Base-by-base conservation (phyloP, 2,797 vertebrate species). In the Pseudopleuronectes americanus region DNA sequence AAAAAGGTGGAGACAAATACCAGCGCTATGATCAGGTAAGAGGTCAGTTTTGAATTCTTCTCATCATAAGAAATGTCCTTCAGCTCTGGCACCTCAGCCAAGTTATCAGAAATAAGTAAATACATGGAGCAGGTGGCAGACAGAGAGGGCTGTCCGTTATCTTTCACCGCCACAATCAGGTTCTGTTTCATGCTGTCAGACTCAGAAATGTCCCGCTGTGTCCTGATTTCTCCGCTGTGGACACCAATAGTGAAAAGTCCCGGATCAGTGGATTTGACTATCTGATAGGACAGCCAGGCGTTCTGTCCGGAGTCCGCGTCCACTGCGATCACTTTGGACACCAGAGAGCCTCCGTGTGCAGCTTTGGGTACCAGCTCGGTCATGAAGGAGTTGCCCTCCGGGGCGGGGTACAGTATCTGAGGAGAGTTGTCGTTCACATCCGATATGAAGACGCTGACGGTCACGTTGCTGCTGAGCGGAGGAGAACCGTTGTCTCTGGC, bases 1-100 rank as follows among this genome's bases (percentile, higher is more conserved):
- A 96, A 96, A 57, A 94, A 92, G 64, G 94, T 94, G 3, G 95
- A 96, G 55, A 96, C 94, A 74, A 94, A 84, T 76, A 95, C 95
- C 76, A 96, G 87, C 22, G 94, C 88, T 38, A 95, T 89, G 65
- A 95, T 95, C 36, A 96, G 89, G 86, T 95, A 96, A 64, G 94
- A 95, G 36, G 94, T 96, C 84, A 96, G 74, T 0, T 95, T 92
- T 74, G 86, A 94, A 74, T 86, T 94, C 64, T 87, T 87, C 65
- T 95, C 93, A 0, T 74, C 88, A 16, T 88, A 84, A 9, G 90
- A 85, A 83, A 94, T 83, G 0, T 95, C 87, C 24, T 93, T 88
- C 63, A 93, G 86, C 71, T 96, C 94, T 4, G 92, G 87, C 24
- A 93, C 88, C 83, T 95, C 95, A 4, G 92, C 93, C 66, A 91